Percentiles rank a stretch among this genome's conserved stretches.
These are phyloP conservation scores for Pristionchus pacificus DNA, from an alignment of 1,140 invertebrate genomes.

Conservation along the genomic window DNA sequence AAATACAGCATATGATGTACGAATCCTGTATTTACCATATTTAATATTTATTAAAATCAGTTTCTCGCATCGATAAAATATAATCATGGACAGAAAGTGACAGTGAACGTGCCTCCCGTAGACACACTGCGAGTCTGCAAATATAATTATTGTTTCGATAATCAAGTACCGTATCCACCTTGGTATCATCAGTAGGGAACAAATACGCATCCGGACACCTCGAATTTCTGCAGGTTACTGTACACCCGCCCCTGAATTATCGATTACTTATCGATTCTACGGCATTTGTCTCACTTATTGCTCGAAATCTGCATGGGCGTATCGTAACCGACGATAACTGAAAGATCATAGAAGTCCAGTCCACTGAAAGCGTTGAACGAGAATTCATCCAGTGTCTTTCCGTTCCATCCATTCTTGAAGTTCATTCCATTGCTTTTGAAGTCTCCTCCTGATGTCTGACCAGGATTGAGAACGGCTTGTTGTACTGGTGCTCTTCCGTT, in stretches of 20 bases:
- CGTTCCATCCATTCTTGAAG: slow-evolving; percentile 28
- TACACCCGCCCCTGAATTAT: not conserved
- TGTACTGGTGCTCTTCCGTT: slow-evolving; percentile 9
- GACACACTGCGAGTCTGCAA: not conserved
- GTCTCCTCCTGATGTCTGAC: slow-evolving; percentile 8
- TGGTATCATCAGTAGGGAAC: not conserved
- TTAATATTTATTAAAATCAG: not conserved
- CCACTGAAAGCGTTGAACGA: slow-evolving; percentile 22
- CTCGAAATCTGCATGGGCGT: not conserved
- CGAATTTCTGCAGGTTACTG: not conserved
- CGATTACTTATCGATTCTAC: too few species aligned
- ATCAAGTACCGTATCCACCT: not conserved
- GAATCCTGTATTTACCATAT: too few species aligned
- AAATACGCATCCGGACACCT: not conserved
- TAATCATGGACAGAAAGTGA: not conserved
- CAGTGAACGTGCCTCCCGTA: not conserved
- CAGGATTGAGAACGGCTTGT: slow-evolving; percentile 5
- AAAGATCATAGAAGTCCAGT: slow-evolving; percentile 31
- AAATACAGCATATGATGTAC: too few species aligned
- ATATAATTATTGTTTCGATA: not conserved
- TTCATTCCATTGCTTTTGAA: slow-evolving; percentile 25
- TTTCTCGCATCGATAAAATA: too few species aligned
- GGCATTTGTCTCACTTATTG: too few species aligned
- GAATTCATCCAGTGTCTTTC: slow-evolving; percentile 28
- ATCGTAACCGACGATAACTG: slow-evolving; percentile 23